A percentile compares a stretch with the other conserved stretches of the same genome.
These are phyloP conservation scores for Poeciliopsis gracilis DNA, from an alignment of 2,797 vertebrate species.

Conservation along the genomic window DNA sequence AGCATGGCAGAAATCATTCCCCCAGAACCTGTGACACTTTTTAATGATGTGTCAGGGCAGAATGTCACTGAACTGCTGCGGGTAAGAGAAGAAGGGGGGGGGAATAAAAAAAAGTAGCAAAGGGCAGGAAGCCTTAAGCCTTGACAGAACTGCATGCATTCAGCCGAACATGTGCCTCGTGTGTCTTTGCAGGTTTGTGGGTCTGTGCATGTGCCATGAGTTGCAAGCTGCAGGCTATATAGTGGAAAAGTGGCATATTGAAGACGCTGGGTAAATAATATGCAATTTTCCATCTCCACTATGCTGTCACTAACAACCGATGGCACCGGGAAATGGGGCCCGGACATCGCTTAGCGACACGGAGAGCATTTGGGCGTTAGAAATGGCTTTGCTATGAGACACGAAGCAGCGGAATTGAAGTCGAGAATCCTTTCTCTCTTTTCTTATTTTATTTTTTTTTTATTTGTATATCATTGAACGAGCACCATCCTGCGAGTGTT, in stretches of 20 bases:
- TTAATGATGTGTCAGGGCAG: conserved; percentile 72
- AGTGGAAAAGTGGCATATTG: conserved; percentile 78
- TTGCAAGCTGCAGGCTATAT: conserved; percentile 68
- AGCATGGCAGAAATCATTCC: conserved; percentile 56
- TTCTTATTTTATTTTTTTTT: conserved; percentile 34
- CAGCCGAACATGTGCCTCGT: conserved; percentile 18
- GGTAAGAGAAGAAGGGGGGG: conserved; percentile 3
- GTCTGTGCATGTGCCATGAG: conserved; percentile 46
- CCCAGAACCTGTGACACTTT: conserved; percentile 68
- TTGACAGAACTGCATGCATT: conserved; percentile 40
- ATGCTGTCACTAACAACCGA: conserved; percentile 68
- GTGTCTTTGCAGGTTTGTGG: conserved; percentile 36
- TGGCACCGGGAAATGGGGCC: conserved; percentile 52
- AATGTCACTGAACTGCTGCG: conserved; percentile 49
- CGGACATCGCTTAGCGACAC: conserved; percentile 58
- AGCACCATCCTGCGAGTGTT: conserved; percentile 6
- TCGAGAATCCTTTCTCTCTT: conserved; percentile 33
- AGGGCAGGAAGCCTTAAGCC: conserved; percentile 33
- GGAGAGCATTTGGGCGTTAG: conserved; percentile 52
- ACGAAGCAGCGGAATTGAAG: conserved; percentile 40
- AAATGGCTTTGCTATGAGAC: conserved; percentile 58
- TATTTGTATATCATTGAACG: conserved; percentile 32
- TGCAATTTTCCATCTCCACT: conserved; percentile 69
- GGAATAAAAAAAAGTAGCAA: conserved; percentile 1
- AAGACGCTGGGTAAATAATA: conserved; percentile 75